These are phyloP conservation scores for Synergus japonicus DNA, from an alignment of 2,888 invertebrate genomes.

Conservation along the genomic window DNA sequence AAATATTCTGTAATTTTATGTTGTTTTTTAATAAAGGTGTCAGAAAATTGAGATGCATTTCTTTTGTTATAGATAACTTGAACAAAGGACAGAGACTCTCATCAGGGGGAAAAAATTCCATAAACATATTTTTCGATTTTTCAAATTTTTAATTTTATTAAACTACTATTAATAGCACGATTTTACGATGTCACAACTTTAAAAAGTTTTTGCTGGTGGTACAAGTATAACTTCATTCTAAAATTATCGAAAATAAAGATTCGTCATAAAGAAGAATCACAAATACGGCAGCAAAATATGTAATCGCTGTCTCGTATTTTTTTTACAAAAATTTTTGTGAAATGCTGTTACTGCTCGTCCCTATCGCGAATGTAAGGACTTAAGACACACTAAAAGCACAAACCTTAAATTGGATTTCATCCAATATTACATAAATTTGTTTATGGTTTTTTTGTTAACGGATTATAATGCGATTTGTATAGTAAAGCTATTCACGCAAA, in stretches of 20 bases:
- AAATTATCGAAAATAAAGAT: constrained; percentile 17
- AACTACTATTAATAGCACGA: constrained; percentile 16
- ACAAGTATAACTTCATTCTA: not conserved
- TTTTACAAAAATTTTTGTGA: not conserved
- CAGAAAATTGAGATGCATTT: not conserved
- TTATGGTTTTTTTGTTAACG: not conserved
- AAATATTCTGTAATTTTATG: constrained; percentile 18
- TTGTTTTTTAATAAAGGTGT: constrained; percentile 35
- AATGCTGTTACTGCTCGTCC: not conserved
- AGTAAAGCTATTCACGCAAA: not conserved
- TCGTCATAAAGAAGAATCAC: not conserved
- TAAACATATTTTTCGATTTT: not conserved
- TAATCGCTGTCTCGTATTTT: not conserved
- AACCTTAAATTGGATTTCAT: not conserved
- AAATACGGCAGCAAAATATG: not conserved
- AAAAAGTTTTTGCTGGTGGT: not conserved
- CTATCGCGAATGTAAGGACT: not conserved
- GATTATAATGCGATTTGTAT: not conserved
- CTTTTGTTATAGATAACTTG: not conserved
- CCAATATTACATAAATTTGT: not conserved
- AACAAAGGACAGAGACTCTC: not conserved
- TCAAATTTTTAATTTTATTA: not conserved
- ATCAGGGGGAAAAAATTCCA: too few relatives aligned
- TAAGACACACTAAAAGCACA: not conserved
- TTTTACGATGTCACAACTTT: constrained; percentile 2